These are phyloP conservation scores for Pygoscelis antarcticus DNA, from an alignment of 2,113 vertebrate genomes.

Conservation along the genomic window DNA sequence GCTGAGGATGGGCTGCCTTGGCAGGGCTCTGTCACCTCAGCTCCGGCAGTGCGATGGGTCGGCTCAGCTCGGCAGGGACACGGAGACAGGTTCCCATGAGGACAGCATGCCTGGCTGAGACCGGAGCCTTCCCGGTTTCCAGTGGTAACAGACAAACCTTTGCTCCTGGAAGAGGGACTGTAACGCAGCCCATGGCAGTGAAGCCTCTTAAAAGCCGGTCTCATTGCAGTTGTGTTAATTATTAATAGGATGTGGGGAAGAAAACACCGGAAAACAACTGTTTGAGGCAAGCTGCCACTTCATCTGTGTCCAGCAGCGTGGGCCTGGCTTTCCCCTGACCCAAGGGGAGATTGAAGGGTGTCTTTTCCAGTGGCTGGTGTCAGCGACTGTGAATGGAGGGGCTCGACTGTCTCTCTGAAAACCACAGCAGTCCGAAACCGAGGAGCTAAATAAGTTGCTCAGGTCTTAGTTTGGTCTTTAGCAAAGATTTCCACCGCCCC, in stretches of 20 bases:
- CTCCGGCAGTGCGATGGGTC: fast-evolving
- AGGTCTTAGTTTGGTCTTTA: not conserved
- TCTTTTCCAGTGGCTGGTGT: not conserved
- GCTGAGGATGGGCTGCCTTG: not conserved
- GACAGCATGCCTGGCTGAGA: not conserved
- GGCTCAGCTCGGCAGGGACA: not conserved
- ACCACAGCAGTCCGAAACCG: not conserved
- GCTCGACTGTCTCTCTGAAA: not conserved
- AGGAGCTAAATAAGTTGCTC: not conserved
- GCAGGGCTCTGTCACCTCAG: not conserved
- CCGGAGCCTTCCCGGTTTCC: not conserved
- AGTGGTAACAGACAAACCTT: not conserved
- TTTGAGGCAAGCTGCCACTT: conserved; percentile 39
- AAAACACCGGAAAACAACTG: conserved; percentile 63
- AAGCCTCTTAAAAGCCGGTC: conserved; percentile 65
- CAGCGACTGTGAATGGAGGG: not conserved
- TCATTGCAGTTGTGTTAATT: conserved; percentile 68
- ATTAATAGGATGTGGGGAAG: conserved; percentile 68
- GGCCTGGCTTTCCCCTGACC: not conserved
- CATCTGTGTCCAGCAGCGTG: not conserved
- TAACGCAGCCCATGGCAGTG: not conserved
- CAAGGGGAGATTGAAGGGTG: not conserved
- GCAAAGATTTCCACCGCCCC: not conserved
- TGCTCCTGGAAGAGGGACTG: conserved; percentile 32
- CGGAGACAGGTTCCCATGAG: not conserved